Evolutionary conservation across 2,113 vertebrate genomes (phyloP).

Genomic region (Petroica traversi): DNA sequence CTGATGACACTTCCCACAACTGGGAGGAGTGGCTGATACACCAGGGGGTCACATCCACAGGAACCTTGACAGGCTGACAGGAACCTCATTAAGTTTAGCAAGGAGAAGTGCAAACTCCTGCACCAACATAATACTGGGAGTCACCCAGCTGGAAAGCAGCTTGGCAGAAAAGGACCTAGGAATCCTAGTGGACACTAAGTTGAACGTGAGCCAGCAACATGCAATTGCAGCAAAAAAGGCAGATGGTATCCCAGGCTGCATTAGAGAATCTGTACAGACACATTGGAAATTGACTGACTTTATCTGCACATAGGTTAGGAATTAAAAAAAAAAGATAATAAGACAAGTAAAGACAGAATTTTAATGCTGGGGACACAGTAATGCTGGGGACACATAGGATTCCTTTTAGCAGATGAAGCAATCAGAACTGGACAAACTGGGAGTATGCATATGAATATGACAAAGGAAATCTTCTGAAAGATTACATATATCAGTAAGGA

Average conservation of each 20-base stretch:
- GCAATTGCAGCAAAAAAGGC: neutral
- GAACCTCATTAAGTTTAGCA: neutral
- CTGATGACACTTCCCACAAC: neutral
- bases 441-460: neutral
- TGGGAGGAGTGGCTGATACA: neutral
- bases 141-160: neutral
- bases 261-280: neutral
- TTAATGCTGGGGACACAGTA: accelerated
- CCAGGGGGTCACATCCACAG: neutral
- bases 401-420: neutral
- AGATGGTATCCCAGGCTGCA: neutral
- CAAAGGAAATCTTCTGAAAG: neutral
- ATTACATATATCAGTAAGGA: neutral
- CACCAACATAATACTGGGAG: neutral
- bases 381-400: accelerated
- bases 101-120: neutral
- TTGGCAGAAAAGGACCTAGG: neutral
- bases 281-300: neutral
- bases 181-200: neutral
- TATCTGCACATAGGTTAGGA: neutral
- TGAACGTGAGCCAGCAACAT: neutral
- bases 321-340: neutral
- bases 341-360: neutral
- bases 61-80: neutral
- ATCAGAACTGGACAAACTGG: neutral